phyloP scores from a whole-genome alignment of 2,113 vertebrate species.

The Addax nasomaculatus region DNA sequence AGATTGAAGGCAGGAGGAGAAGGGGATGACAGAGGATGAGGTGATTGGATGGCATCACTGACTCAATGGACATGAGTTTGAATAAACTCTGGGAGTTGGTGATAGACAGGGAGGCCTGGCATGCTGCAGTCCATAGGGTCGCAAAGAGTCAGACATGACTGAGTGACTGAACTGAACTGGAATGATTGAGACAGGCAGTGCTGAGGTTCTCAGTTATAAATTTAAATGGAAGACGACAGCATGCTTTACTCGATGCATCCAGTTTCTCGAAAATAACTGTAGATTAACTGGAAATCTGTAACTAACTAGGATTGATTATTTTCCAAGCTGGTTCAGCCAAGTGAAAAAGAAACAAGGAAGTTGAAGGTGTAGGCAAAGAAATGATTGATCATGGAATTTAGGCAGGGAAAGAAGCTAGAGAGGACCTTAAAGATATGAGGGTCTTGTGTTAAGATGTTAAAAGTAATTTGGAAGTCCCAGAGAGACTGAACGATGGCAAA shows the following conservation, averaged over 20 bases:
- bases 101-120: not conserved
- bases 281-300: not conserved
- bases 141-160: not conserved
- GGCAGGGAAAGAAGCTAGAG: not conserved
- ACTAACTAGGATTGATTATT: not conserved
- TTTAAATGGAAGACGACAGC: not conserved
- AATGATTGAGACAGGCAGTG: not conserved
- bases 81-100: not conserved
- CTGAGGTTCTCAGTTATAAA: not conserved
- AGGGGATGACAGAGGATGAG: not conserved
- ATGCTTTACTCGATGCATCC: not conserved
- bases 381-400: not conserved
- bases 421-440: not conserved
- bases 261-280: not conserved
- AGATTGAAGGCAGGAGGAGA: not conserved
- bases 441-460: not conserved
- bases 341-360: not conserved
- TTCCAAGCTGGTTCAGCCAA: not conserved
- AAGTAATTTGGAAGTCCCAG: not conserved
- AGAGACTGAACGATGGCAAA: not conserved
- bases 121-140: fast-evolving
- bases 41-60: not conserved
- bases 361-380: not conserved
- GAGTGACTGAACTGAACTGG: not conserved
- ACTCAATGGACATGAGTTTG: not conserved